Evolutionary conservation across 2,113 vertebrate species (phyloP).

Genomic region (Rhodinocichla rosea): DNA sequence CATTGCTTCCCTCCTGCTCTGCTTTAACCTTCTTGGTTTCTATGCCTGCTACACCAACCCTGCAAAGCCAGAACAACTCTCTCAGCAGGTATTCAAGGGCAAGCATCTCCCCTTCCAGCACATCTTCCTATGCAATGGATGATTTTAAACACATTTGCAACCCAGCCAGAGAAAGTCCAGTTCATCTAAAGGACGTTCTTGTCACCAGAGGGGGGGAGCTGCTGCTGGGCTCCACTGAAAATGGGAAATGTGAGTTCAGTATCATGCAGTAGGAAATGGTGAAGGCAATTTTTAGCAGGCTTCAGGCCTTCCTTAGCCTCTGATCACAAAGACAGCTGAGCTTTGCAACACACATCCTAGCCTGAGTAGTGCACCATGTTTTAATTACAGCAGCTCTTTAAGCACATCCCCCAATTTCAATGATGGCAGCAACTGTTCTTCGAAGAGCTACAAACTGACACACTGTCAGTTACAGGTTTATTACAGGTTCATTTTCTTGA

Average conservation of each 20-base stretch:
- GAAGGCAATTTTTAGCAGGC: background rate
- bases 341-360: background rate
- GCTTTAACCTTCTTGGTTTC: background rate
- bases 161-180: background rate
- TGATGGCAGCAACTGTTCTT: background rate
- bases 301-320: background rate
- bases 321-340: background rate
- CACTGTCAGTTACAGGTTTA: background rate
- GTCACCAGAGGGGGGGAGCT: background rate
- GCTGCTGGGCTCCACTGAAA: background rate
- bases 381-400: background rate
- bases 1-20: background rate
- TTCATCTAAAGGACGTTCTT: background rate
- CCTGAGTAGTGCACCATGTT: accelerated
- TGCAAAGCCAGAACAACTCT: background rate
- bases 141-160: background rate
- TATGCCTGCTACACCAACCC: background rate
- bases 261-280: accelerated
- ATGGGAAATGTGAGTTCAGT: background rate
- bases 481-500: background rate
- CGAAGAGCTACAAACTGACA: background rate
- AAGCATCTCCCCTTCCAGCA: background rate
- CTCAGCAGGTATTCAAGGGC: background rate
- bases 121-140: background rate
- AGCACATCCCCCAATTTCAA: background rate